Base-by-base conservation (phyloP, 2,888 invertebrate species). In the Trypoxylon attenuatum region DNA sequence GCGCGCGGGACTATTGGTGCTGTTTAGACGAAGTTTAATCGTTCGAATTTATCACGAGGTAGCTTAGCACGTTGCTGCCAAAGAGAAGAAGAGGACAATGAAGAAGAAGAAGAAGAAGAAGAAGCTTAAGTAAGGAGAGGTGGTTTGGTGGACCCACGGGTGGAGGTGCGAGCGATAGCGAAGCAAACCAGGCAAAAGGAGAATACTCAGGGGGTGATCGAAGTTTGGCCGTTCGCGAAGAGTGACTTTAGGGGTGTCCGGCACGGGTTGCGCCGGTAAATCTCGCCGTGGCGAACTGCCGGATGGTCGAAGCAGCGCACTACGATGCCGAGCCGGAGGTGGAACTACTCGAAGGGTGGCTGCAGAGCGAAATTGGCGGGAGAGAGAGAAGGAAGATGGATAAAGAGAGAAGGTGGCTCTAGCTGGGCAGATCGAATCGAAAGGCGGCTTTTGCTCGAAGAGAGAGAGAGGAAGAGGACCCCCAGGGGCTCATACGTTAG, bases 401-500 rank as follows among this genome's bases (percentile, higher is more conserved):
- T 10, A 33, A 10, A 21, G 41, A 29, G 41, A 25, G 10, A 8
- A 19, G 6, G 42, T n/a, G 18, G 19, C 5, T 60, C 73, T 65
- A 47, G 4, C n/a, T 10, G 33, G n/a, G 45, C 43, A 56, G 66
- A 66, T 66, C 66, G 62, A 69, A 74, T 74, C 73, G 73, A 57
- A 53, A 62, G 61, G 38, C 5, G 29, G 49, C 38, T 50, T 38
- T n/a, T n/a, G n/a, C 51, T 64, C 56, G 43, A 55, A 23, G n/a
- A n/a, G n/a, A n/a, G n/a, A n/a, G n/a, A n/a, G n/a, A n/a, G n/a
- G n/a, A n/a, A n/a, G n/a, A n/a, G 55, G 50, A 62, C 64, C 73
- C 80, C 86, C 82, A 73, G 86, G 84, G 87, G 82, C 81, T 82
- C 85, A 81, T 87, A 86, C 84, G 85, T 87, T 84, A 87, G 73